phyloP scores from a whole-genome alignment of 2,888 invertebrate species.

The Dolichomitus sp. region DNA sequence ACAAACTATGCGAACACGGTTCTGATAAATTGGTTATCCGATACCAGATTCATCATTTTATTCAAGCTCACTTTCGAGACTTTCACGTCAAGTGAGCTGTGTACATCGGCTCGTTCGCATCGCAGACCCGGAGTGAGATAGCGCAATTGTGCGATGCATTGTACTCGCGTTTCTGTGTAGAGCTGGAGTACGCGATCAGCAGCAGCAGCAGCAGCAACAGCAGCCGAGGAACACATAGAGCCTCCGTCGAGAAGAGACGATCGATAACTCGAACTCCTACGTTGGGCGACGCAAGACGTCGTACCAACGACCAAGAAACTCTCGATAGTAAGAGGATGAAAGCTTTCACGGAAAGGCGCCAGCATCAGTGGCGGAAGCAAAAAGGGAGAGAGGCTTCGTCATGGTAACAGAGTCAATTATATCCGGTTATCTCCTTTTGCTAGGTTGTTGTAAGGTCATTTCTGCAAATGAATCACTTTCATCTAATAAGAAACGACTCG shows the following conservation, averaged over 20 bases:
- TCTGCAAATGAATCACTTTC: slow-evolving; percentile 24
- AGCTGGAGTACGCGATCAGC: slow-evolving; percentile 50
- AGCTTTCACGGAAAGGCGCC: slow-evolving; percentile 18
- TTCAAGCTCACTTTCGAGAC: slow-evolving; percentile 42
- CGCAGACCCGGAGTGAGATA: slow-evolving; percentile 23
- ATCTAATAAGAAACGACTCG: slow-evolving; percentile 20
- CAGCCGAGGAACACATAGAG: slow-evolving; percentile 50
- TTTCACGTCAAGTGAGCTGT: slow-evolving; percentile 34
- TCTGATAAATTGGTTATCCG: slow-evolving; percentile 45
- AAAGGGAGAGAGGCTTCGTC: slow-evolving; percentile 42
- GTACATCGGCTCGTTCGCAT: slow-evolving; percentile 44
- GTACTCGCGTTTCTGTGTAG: slow-evolving; percentile 46
- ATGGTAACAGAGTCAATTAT: slow-evolving; percentile 45
- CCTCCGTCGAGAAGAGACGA: slow-evolving; percentile 57
- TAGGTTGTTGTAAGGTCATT: slow-evolving; percentile 21
- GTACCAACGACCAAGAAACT: slow-evolving; percentile 59
- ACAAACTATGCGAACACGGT: slow-evolving; percentile 10
- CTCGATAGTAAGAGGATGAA: slow-evolving; percentile 36
- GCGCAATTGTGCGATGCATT: slow-evolving; percentile 56
- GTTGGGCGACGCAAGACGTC: slow-evolving; percentile 55
- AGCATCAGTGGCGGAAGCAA: slow-evolving; percentile 12
- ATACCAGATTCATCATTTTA: slow-evolving; percentile 49
- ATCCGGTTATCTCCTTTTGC: slow-evolving; percentile 45
- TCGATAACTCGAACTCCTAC: slow-evolving; percentile 63
- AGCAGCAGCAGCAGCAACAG: slow-evolving; percentile 28